Conservation (phyloP, 2,113 vertebrate genomes). For the Phaetusa simplex region DNA sequence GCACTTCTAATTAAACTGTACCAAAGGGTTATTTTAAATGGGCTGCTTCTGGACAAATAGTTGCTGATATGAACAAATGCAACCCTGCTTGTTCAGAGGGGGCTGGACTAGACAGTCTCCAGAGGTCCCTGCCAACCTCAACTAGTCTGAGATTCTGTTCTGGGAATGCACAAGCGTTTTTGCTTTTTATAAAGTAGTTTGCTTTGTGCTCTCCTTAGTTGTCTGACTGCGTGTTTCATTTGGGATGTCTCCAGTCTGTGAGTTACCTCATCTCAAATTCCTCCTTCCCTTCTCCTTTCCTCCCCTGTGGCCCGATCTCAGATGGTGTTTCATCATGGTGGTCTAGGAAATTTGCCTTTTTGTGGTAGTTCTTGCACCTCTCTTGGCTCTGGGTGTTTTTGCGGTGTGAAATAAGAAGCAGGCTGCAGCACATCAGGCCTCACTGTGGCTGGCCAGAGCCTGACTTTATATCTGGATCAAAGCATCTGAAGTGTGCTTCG, state of each 20-base stretch:
- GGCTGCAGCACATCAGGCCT: neutral
- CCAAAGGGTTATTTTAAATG: neutral
- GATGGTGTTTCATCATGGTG: neutral
- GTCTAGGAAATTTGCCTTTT: neutral
- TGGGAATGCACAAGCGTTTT: neutral
- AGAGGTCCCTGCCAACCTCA: neutral
- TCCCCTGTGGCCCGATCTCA: fast-evolving
- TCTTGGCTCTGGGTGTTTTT: neutral
- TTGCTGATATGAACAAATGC: neutral
- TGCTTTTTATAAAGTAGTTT: neutral
- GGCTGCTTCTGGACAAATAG: neutral
- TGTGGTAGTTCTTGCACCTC: neutral
- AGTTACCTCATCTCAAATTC: neutral
- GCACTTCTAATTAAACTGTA: neutral
- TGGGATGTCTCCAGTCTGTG: neutral
- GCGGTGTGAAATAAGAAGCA: neutral
- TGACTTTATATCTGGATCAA: neutral
- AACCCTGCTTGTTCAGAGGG: neutral
- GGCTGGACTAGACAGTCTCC: neutral
- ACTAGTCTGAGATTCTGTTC: neutral
- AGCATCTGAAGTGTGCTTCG: neutral
- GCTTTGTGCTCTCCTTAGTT: neutral
- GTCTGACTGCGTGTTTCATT: neutral
- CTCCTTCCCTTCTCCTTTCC: neutral
- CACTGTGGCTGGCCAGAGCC: neutral